Evolutionary conservation across 2,797 vertebrate genomes (phyloP).

Genomic region (Natrix natrix): DNA sequence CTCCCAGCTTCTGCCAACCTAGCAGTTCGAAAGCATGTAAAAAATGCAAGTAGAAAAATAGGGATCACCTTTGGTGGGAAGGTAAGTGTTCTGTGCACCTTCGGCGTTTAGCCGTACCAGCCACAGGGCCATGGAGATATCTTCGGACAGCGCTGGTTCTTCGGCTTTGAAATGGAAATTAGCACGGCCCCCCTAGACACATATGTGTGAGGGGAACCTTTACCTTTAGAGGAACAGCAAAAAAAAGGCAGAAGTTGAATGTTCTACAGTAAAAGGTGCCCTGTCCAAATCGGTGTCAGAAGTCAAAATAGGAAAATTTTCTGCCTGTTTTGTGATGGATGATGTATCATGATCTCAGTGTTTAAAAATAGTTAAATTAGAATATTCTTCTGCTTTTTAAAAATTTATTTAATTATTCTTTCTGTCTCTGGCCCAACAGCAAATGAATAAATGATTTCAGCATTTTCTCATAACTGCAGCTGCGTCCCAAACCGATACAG

Average conservation of each 20-base stretch:
- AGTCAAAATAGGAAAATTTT: neutral
- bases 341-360: neutral
- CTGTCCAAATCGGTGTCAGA: neutral
- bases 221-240: neutral
- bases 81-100: too few species aligned
- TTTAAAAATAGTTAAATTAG: neutral
- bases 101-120: too few species aligned
- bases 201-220: too few species aligned
- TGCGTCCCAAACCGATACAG: slow-evolving; percentile 57
- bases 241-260: neutral
- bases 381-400: neutral
- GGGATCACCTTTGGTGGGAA: too few species aligned
- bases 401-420: neutral
- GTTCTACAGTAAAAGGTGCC: neutral
- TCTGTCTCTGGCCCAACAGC: slow-evolving; percentile 30
- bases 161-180: too few species aligned
- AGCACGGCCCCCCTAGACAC: too few species aligned
- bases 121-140: too few species aligned
- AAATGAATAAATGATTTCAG: slow-evolving; percentile 62
- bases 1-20: too few species aligned
- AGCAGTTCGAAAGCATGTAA: too few species aligned
- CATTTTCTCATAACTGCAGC: slow-evolving; percentile 65
- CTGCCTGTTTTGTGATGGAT: neutral
- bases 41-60: too few species aligned
- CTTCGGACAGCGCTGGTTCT: too few species aligned